Evolutionary conservation across 2,888 invertebrate species (phyloP), one percentile per base, ranked within the genome.

Genomic region (Andrena bicolor): DNA sequence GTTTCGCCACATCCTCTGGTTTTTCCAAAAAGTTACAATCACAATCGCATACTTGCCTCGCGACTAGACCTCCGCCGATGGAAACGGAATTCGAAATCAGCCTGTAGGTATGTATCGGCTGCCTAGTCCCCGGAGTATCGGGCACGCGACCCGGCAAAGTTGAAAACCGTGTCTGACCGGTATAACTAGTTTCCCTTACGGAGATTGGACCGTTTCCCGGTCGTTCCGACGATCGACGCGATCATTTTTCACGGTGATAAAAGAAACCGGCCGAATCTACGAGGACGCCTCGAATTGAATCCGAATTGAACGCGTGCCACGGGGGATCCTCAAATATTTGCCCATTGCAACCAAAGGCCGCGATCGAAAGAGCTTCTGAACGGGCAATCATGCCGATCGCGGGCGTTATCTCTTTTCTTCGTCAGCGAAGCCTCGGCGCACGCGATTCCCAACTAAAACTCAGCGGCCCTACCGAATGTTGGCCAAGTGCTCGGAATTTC

Each of bases 41-140:
- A 80, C 70, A 4, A 48, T 35, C 48, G 65, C 58, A 23, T 61
- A 61, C 51, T 58, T 49, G 32, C 65, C 65, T n/a, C 48, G 49
- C 64, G 20, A 64, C 69, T 73, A 61, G 64, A 71, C 72, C 70
- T 48, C n/a, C 61, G 23, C 48, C 69, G 65, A 83, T 65, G 75
- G 60, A 77, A 51, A 49, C 56, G 58, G 78, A 85, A 85, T 85
- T 83, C 70, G 48, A 85, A 79, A 82, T 85, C 80, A 80, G 83
- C 77, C 79, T 58, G 79, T 80, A 84, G 80, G 73, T 80, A 84
- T 82, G 73, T 73, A 61, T 80, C 76, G 76, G 56, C 49, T 32
- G 32, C 48, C 73, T 35, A 23, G 61, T 72, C 80, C 77, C 77
- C 2, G 60, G 64, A 64, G 72, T 65, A 78, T 70, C 81, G 71